A percentile compares a stretch with the other conserved stretches of the same genome.
Conservation (phyloP, 2,113 vertebrate species). For the Notothenia rossii region DNA sequence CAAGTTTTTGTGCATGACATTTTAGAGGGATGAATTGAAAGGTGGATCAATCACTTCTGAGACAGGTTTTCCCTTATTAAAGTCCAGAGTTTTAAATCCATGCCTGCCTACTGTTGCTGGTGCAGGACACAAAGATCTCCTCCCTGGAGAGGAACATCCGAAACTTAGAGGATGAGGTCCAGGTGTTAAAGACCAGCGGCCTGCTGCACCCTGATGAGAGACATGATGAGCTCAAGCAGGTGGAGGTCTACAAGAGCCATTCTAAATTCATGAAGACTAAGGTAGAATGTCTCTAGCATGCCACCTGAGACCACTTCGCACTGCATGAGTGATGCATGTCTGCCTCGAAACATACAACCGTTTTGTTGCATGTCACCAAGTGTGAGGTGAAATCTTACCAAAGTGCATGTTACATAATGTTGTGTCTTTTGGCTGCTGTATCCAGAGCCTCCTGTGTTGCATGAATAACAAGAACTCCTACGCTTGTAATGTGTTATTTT, state of each 20-base stretch:
- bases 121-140: slow-evolving; percentile 97
- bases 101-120: slow-evolving; percentile 66
- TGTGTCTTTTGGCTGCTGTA: slow-evolving; percentile 30
- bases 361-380: not conserved
- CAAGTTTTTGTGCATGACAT: not conserved
- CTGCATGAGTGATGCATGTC: slow-evolving; percentile 43
- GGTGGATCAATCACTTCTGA: not conserved
- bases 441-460: slow-evolving; percentile 6
- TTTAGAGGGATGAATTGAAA: not conserved
- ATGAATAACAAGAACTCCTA: slow-evolving; percentile 22
- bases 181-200: slow-evolving; percentile 97
- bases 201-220: slow-evolving; percentile 91
- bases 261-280: slow-evolving; percentile 99
- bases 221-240: slow-evolving; percentile 96
- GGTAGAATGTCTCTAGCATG: slow-evolving; percentile 81
- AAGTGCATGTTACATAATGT: slow-evolving; percentile 13
- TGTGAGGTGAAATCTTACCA: not conserved
- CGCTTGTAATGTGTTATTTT: not conserved
- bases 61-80: not conserved
- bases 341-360: not conserved
- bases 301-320: not conserved
- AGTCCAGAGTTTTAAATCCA: not conserved
- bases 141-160: slow-evolving; percentile 97
- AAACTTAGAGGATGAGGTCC: slow-evolving; percentile 98
- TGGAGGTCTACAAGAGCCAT: slow-evolving; percentile 98